A percentile compares a stretch with the other conserved stretches of the same genome.
Evolutionary conservation across 64 coral and sea anemone species (phyloP).

Genomic region (Platygyra sinensis): DNA sequence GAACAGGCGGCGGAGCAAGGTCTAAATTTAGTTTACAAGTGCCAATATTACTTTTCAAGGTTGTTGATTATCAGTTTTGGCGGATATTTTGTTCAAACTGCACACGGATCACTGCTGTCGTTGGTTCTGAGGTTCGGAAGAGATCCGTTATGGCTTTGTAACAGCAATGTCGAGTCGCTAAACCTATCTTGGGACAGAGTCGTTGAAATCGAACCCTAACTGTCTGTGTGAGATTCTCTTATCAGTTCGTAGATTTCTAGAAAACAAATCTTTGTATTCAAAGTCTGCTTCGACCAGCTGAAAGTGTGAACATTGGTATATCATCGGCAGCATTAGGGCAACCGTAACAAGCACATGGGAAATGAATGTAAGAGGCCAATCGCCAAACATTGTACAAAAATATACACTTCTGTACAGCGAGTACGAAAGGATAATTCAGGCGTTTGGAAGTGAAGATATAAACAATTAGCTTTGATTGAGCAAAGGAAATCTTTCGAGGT

Average conservation of each 20-base stretch:
- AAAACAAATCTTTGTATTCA: slow-evolving; percentile 40
- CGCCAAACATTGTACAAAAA: neutral
- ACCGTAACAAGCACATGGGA: neutral
- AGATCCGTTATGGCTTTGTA: neutral
- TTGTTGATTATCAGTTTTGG: neutral
- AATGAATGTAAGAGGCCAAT: neutral
- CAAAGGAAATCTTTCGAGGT: neutral
- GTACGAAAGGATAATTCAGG: neutral
- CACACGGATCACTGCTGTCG: no score
- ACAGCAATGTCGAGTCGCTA: neutral
- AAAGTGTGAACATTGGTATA: neutral
- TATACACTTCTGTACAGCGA: neutral
- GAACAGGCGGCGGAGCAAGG: neutral
- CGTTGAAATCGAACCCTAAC: neutral
- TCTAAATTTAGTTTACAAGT: neutral
- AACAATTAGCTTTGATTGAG: neutral
- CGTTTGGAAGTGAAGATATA: neutral
- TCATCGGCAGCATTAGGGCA: neutral
- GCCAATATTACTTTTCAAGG: neutral
- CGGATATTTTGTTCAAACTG: neutral
- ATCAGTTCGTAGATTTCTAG: neutral
- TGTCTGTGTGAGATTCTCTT: slow-evolving; percentile 8
- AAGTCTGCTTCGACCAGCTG: neutral
- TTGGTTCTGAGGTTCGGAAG: no score
- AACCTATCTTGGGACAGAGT: neutral